Evolutionary conservation across 92 coral and sea anemone species (phyloP).

Genomic region (Nematostella vectensis): DNA sequence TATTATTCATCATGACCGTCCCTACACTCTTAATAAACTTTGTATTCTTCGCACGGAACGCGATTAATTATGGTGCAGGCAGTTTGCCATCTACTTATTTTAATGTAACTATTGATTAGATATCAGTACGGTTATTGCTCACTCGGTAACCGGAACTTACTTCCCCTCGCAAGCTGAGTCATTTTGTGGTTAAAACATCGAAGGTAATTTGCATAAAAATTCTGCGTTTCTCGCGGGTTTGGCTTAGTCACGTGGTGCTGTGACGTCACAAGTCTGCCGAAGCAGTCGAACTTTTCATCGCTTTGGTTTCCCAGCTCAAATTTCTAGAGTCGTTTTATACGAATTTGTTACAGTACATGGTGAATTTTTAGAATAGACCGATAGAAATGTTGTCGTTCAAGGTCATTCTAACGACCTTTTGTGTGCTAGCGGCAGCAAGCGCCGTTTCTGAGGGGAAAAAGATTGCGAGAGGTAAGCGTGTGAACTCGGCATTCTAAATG

Average conservation of each 20-base stretch:
- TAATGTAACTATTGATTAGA: too few relatives aligned
- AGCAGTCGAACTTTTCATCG: slow-evolving; percentile 3
- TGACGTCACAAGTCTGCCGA: slow-evolving; percentile 54
- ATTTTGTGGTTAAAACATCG: too few relatives aligned
- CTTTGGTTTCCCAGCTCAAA: slow-evolving; percentile 26
- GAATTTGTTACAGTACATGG: slow-evolving; percentile 22
- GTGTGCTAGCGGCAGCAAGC: slow-evolving; percentile 5
- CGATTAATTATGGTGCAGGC: too few relatives aligned
- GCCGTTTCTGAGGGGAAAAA: slow-evolving; percentile 21
- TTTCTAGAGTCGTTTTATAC: slow-evolving; percentile 10
- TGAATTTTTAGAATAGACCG: slow-evolving; percentile 21
- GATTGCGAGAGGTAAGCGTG: slow-evolving; percentile 4
- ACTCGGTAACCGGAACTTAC: too few relatives aligned
- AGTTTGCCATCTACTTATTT: too few relatives aligned
- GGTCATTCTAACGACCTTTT: slow-evolving; percentile 25
- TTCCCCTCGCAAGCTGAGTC: too few relatives aligned
- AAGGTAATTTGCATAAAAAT: too few relatives aligned
- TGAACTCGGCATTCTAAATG: background rate
- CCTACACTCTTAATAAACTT: too few relatives aligned
- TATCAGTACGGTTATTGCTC: too few relatives aligned
- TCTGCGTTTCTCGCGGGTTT: background rate
- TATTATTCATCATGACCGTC: too few relatives aligned
- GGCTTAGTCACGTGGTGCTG: slow-evolving; percentile 43
- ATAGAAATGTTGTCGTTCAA: slow-evolving; percentile 11
- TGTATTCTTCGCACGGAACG: too few relatives aligned